phyloP scores from a whole-genome alignment of 2,888 invertebrate genomes.

The Melinaea marsaeus region DNA sequence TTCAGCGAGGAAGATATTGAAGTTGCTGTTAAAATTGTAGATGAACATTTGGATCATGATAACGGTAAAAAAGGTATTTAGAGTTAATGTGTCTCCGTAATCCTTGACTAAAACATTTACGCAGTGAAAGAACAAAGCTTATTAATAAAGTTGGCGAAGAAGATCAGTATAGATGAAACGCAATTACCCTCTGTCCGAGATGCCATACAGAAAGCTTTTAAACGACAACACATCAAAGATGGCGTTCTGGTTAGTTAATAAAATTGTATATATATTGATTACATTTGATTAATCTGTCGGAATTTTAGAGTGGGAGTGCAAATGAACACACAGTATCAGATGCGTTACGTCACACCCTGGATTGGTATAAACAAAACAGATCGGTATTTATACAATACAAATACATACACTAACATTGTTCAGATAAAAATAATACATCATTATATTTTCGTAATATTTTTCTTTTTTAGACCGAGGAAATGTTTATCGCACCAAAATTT shows the following conservation, averaged over 20 bases:
- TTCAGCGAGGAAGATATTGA: conserved; percentile 41
- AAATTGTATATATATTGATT: not conserved
- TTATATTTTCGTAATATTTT: not conserved
- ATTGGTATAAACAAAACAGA: conserved; percentile 5
- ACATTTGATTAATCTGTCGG: not conserved
- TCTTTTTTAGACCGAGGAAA: conserved; percentile 12
- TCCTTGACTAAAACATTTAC: conserved; percentile 1
- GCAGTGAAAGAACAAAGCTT: conserved; percentile 49
- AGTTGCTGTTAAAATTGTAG: conserved; percentile 42
- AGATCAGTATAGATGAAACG: conserved; percentile 37
- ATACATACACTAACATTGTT: not conserved
- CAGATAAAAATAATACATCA: not conserved
- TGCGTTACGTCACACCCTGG: conserved; percentile 10
- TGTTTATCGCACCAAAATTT: conserved; percentile 2
- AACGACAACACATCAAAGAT: conserved; percentile 36
- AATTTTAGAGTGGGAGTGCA: not conserved
- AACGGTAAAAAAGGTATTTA: conserved; percentile 36
- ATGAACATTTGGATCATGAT: conserved; percentile 41
- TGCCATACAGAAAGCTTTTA: conserved; percentile 45
- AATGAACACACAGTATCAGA: not conserved
- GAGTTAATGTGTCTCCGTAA: conserved; percentile 3
- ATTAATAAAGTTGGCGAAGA: conserved; percentile 41
- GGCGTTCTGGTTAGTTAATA: not conserved
- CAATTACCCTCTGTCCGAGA: conserved; percentile 40
- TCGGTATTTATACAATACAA: not conserved